Evolutionary conservation across 2,797 vertebrate species (phyloP).

Genomic region (Myotis planiceps): DNA sequence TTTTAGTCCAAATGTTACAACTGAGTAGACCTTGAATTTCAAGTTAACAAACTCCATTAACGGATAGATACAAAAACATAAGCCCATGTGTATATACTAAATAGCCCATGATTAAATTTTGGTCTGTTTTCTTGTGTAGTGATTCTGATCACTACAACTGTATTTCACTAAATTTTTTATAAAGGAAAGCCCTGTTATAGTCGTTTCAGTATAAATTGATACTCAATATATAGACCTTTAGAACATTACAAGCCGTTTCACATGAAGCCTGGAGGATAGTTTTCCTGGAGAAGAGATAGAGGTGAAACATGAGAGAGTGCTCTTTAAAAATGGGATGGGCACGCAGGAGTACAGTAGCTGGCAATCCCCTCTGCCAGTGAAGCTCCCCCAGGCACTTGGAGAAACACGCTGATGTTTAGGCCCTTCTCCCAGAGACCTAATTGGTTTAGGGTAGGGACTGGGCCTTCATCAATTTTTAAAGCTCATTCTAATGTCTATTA

Average conservation of each 20-base stretch:
- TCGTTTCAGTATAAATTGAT: not conserved
- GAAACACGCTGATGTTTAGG: not conserved
- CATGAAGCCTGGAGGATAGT: not conserved
- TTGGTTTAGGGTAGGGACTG: not conserved
- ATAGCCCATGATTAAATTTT: not conserved
- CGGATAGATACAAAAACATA: not conserved
- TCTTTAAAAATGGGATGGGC: not conserved
- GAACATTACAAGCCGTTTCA: not conserved
- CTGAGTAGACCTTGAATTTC: not conserved
- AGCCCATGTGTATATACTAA: not conserved
- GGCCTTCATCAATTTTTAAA: constrained; percentile 57
- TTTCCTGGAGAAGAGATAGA: constrained; percentile 9
- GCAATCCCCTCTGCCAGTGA: not conserved
- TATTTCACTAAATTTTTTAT: constrained; percentile 7
- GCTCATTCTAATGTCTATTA: not conserved
- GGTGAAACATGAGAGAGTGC: not conserved
- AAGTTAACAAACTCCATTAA: not conserved
- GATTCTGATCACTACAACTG: not conserved
- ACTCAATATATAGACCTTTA: not conserved
- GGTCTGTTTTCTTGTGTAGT: not conserved
- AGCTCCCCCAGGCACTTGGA: not conserved
- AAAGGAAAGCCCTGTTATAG: not conserved
- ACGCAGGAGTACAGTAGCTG: not conserved
- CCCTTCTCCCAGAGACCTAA: not conserved
- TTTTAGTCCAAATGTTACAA: not conserved